Evolutionary conservation across 1,140 invertebrate genomes (phyloP), one percentile per base, ranked within the genome.

Genomic region (Papilio polyxenes): DNA sequence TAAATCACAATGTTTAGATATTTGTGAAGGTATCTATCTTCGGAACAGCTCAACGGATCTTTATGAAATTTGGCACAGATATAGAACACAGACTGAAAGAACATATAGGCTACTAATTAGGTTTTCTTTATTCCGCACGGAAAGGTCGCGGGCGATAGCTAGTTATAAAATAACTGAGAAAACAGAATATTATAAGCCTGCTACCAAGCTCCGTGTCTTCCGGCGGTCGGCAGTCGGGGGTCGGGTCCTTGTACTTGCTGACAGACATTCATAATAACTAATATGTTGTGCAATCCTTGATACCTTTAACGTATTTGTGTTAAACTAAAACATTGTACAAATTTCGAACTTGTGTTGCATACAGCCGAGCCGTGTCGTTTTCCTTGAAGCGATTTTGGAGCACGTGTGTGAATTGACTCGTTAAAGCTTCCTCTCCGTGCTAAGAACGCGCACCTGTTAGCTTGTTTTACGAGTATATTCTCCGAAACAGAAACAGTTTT

Each of bases 361-460:
- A 17, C 65, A 40, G 13, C 31, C 13, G 31, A 37, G 65, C 65
- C 13, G 65, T 69, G 31, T 72, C 31, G 65, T 72, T 72, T 72
- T 72, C 65, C 65, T 72, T 72, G 65, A 72, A 72, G 23, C 31
- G 31, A 72, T 72, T 65, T 72, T 40, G 65, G 65, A 72, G 65
- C 65, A 72, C 23, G 65, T 37, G 65, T 72, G 65, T 72, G 65
- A 72, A 72, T 72, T 37, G 65, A 72, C 65, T 72, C 65, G 65
- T 72, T 72, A 72, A 72, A 72, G 65, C 23, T 31, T 72, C 65
- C 31, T 37, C 65, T 72, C 2, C 23, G 65, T 40, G 65, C 65
- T 31, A 13, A 31, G 0, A 11, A 10, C 23, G 31, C n/a, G 23
- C 65, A 6, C 17, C 40, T 44, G 51, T 10, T 53, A 17, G 51